Conservation (phyloP, 2,113 vertebrate genomes). For the Centropristis striata region DNA sequence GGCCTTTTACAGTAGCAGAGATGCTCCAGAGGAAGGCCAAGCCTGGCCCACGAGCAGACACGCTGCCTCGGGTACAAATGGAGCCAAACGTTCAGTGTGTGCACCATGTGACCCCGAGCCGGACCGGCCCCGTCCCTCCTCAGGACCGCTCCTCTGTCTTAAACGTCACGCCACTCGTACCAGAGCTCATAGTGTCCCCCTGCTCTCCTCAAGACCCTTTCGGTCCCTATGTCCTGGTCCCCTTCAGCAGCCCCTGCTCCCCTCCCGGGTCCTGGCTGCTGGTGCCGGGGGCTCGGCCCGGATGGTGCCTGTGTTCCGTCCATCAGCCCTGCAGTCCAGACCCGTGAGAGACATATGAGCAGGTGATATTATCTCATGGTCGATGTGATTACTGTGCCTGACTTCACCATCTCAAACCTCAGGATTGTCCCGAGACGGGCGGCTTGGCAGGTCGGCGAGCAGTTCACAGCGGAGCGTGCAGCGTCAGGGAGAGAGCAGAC, state of each 20-base stretch:
- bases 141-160: background rate
- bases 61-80: background rate
- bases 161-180: accelerated
- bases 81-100: background rate
- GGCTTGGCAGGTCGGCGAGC: background rate
- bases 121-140: too few species aligned
- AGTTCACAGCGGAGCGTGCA: background rate
- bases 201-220: background rate
- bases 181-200: background rate
- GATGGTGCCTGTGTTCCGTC: background rate
- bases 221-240: background rate
- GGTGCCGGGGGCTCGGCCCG: background rate
- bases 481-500: background rate
- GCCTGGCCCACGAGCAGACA: background rate
- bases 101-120: background rate
- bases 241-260: background rate
- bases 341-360: conserved; percentile 14
- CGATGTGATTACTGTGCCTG: background rate
- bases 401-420: background rate
- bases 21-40: background rate
- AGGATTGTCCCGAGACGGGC: background rate
- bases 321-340: background rate
- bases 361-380: background rate
- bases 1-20: background rate
- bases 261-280: accelerated